Conservation (phyloP, 2,797 vertebrate genomes). For the Danio albolineatus region DNA sequence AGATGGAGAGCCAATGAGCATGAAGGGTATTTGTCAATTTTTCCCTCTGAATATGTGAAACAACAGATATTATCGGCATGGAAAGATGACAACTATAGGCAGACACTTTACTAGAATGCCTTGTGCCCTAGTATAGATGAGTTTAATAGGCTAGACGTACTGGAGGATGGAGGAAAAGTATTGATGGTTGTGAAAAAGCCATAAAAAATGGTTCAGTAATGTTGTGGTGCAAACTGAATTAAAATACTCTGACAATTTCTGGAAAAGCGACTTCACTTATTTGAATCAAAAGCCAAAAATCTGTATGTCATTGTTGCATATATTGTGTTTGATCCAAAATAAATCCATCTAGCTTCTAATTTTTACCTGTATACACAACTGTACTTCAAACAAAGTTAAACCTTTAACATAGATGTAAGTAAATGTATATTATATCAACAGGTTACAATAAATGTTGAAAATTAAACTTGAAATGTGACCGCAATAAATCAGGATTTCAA, state of each 20-base stretch:
- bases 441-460: not conserved
- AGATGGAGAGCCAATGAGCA: slow-evolving; percentile 8
- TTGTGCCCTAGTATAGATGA: not conserved
- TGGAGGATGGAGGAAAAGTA: not conserved
- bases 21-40: slow-evolving; percentile 27
- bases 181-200: not conserved
- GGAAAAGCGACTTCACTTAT: not conserved
- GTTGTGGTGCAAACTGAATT: not conserved
- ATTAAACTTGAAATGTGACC: not conserved
- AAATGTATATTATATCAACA: not conserved
- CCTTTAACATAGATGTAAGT: not conserved
- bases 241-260: not conserved
- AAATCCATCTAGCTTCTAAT: not conserved
- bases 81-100: slow-evolving; percentile 5
- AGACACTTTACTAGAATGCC: slow-evolving; percentile 7
- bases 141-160: not conserved
- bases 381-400: not conserved
- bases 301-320: not conserved
- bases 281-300: not conserved
- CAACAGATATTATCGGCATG: slow-evolving; percentile 29
- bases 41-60: slow-evolving; percentile 30
- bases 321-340: not conserved
- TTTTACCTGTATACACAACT: not conserved
- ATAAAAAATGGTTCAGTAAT: not conserved
- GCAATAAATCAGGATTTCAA: not conserved